Percentiles rank a stretch among this genome's conserved stretches.
Evolutionary conservation across 2,113 vertebrate species (phyloP).

Genomic region (Tursiops truncatus): DNA sequence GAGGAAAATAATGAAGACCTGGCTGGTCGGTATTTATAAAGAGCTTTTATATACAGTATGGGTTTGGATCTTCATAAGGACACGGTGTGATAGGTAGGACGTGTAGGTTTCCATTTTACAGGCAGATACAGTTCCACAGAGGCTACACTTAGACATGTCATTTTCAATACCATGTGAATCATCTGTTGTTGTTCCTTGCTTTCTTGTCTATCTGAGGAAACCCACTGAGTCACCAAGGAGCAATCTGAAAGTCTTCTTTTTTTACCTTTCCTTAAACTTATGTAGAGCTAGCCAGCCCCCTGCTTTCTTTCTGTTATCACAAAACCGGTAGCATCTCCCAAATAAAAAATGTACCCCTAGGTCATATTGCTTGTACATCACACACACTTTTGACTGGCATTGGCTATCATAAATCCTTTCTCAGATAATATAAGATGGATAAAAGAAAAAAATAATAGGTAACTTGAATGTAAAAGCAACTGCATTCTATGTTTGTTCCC

Average conservation of each 20-base stretch:
- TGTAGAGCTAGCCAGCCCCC: neutral
- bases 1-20: neutral
- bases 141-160: neutral
- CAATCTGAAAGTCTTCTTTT: neutral
- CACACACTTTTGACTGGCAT: neutral
- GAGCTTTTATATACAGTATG: neutral
- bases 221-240: neutral
- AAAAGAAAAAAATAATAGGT: neutral
- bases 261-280: neutral
- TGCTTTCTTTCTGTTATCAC: neutral
- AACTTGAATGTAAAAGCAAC: neutral
- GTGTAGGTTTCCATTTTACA: neutral
- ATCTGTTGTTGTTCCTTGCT: neutral
- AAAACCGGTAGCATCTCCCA: neutral
- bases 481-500: conserved; percentile 24
- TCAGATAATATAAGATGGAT: neutral
- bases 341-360: neutral
- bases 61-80: neutral
- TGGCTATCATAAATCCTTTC: neutral
- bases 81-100: neutral
- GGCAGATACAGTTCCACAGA: neutral
- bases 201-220: neutral
- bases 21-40: neutral
- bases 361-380: neutral
- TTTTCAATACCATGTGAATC: neutral